These are phyloP conservation scores for Hoplostethus atlanticus DNA, from an alignment of 2,797 vertebrate genomes.

Conservation along the genomic window DNA sequence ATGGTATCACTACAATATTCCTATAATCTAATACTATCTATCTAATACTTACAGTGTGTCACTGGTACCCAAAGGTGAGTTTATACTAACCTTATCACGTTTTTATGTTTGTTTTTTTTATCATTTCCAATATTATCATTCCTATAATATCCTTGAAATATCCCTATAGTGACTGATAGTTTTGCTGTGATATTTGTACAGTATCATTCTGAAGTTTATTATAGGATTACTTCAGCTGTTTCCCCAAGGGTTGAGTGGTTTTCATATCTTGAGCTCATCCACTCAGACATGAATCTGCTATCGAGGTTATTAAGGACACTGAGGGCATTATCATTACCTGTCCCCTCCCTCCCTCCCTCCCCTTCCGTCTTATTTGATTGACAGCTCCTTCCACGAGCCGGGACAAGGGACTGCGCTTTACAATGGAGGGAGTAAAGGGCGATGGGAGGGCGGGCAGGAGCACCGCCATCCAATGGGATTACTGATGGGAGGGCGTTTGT, in stretches of 20 bases:
- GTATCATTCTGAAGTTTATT: background rate
- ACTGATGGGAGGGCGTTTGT: constrained; percentile 80
- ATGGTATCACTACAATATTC: too few relatives aligned
- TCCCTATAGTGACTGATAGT: background rate
- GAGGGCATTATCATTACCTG: constrained; percentile 66
- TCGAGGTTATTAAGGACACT: constrained; percentile 25
- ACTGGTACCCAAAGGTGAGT: background rate
- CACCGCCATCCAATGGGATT: constrained; percentile 76
- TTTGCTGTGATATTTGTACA: background rate
- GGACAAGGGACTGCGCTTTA: constrained; percentile 45
- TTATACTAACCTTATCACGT: background rate
- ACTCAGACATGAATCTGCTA: background rate
- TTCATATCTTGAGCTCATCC: background rate
- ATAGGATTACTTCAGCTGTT: too few relatives aligned
- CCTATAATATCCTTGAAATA: too few relatives aligned
- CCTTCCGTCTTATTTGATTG: constrained; percentile 59
- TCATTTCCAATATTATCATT: too few relatives aligned
- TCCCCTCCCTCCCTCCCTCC: too few relatives aligned
- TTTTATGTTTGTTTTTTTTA: too few relatives aligned
- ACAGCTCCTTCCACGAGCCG: constrained; percentile 49
- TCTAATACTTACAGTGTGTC: background rate
- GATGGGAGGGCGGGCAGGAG: constrained; percentile 70
- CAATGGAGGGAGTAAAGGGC: constrained; percentile 33
- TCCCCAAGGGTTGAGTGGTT: too few relatives aligned
- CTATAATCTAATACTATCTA: too few relatives aligned